phyloP scores from a whole-genome alignment of 2,113 vertebrate genomes.

The Gnathonemus echidnorhynchus region DNA sequence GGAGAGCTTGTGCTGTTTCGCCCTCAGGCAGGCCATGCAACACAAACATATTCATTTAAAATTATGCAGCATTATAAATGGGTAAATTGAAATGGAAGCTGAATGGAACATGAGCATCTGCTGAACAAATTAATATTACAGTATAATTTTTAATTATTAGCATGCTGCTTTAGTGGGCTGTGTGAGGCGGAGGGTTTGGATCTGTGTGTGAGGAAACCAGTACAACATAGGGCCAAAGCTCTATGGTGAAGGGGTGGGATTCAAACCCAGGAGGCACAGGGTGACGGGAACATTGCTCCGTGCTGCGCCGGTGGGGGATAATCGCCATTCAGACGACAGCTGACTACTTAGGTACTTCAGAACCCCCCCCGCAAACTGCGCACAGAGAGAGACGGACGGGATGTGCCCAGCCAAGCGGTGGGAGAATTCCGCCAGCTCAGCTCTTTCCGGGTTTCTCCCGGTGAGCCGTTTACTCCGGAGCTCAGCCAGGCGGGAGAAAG shows the following conservation, averaged over 20 bases:
- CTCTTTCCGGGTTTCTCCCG: not conserved
- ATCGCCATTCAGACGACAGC: not conserved
- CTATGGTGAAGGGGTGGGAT: not conserved
- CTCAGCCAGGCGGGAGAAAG: not conserved
- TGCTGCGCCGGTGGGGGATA: not conserved
- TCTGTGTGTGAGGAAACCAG: not conserved
- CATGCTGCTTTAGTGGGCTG: not conserved
- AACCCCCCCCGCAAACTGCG: not conserved
- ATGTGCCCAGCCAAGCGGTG: not conserved
- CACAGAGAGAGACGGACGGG: not conserved
- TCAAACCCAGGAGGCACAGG: not conserved
- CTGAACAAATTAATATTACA: not conserved
- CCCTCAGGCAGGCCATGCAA: not conserved
- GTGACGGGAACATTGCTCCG: not conserved
- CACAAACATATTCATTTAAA: not conserved
- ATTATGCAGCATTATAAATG: not conserved
- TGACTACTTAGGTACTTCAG: not conserved
- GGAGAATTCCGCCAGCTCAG: not conserved
- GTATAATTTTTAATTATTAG: slow-evolving; percentile 1
- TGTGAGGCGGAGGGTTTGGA: not conserved
- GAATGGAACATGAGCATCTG: not conserved
- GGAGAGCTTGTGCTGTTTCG: not conserved
- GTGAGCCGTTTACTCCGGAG: not conserved
- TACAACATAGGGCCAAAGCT: not conserved
- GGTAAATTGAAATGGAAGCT: not conserved